These are phyloP conservation scores for Platorchestia sp. DNA, from an alignment of 1,140 invertebrate species.

Conservation along the genomic window DNA sequence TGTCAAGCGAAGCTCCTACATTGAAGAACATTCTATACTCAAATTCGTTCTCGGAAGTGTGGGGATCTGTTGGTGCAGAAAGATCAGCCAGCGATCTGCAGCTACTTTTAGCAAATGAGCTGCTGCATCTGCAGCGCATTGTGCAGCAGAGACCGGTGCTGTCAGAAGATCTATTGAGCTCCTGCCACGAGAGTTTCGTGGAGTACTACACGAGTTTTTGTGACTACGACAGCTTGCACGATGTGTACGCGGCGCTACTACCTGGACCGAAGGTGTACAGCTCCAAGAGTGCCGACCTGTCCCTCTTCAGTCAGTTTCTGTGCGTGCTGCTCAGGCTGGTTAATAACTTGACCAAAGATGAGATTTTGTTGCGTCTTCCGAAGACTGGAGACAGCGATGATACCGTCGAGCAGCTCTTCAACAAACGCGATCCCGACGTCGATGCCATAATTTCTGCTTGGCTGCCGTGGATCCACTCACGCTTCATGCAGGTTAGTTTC, in stretches of 20 bases:
- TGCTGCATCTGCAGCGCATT: slow-evolving; percentile 6
- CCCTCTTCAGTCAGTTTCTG: slow-evolving; percentile 20
- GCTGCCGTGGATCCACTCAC: slow-evolving; percentile 25
- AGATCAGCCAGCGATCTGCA: slow-evolving; percentile 21
- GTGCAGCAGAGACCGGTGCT: background rate
- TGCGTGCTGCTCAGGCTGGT: background rate
- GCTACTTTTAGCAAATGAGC: background rate
- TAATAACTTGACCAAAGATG: background rate
- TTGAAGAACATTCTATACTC: slow-evolving; percentile 21
- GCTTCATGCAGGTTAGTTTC: background rate
- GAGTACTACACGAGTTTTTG: background rate
- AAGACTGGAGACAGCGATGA: background rate
- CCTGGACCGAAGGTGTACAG: background rate
- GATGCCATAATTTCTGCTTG: slow-evolving; percentile 1
- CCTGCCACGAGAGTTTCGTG: background rate
- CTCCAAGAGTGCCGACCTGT: background rate
- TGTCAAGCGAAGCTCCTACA: background rate
- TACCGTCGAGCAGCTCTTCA: background rate
- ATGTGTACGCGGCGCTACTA: background rate
- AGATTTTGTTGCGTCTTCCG: background rate
- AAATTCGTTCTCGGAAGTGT: background rate
- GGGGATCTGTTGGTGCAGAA: slow-evolving; percentile 14
- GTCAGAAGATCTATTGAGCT: background rate
- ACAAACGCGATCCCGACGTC: slow-evolving; percentile 11
- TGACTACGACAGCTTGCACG: slow-evolving; percentile 21